Evolutionary conservation across 2,888 invertebrate genomes (phyloP).

Genomic region (Hypselothyrea guttata): DNA sequence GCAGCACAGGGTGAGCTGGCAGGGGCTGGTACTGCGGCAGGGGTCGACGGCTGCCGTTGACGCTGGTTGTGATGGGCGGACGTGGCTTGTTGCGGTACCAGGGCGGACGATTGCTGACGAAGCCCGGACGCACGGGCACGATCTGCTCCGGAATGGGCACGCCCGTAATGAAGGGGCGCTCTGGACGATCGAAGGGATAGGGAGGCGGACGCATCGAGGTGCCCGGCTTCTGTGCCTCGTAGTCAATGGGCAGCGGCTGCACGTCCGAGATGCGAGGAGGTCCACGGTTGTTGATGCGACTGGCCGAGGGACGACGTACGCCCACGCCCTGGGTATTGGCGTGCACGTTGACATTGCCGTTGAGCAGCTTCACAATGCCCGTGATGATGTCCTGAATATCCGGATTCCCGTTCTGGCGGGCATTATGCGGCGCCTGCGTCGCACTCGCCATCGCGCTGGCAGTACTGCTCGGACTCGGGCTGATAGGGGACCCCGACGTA

Average conservation of each 20-base stretch:
- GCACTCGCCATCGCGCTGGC: conserved; percentile 78
- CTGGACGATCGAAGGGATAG: conserved; percentile 89
- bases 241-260: conserved; percentile 86
- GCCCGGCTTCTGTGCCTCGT: conserved; percentile 80
- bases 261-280: conserved; percentile 93
- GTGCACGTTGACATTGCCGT: conserved; percentile 93
- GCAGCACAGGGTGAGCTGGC: conserved; percentile 82
- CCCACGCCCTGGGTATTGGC: conserved; percentile 87
- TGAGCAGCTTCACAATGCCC: conserved; percentile 92
- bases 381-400: conserved; percentile 96
- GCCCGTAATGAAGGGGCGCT: conserved; percentile 86
- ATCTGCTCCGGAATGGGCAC: conserved; percentile 89
- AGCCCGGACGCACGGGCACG: conserved; percentile 86
- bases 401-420: conserved; percentile 85
- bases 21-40: conserved; percentile 86
- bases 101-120: conserved; percentile 85
- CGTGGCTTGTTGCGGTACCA: conserved; percentile 87
- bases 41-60: conserved; percentile 83
- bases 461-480: conserved; percentile 80
- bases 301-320: conserved; percentile 87
- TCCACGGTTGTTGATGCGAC: conserved; percentile 94
- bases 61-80: conserved; percentile 79
- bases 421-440: conserved; percentile 73
- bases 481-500: conserved; percentile 82
- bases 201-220: conserved; percentile 82